phyloP scores from a whole-genome alignment of 2,113 vertebrate species.

The Rhinoderma darwinii region DNA sequence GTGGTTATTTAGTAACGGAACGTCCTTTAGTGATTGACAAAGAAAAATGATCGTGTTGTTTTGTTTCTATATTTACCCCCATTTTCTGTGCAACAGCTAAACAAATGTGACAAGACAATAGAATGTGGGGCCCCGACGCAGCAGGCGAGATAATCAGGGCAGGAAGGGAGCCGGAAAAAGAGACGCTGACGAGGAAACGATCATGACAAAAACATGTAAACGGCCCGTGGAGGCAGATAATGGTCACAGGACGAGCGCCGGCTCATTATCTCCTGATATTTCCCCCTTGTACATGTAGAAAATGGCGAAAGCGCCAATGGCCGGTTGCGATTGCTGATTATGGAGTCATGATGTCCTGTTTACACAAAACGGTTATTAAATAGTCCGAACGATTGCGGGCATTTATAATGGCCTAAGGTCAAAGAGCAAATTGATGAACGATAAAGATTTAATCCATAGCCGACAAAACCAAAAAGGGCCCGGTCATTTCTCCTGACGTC shows the following conservation, averaged over 20 bases:
- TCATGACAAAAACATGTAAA: not conserved
- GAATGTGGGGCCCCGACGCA: no score
- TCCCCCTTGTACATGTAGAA: not conserved
- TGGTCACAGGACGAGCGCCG: not conserved
- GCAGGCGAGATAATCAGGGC: constrained; percentile 3
- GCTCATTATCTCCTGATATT: not conserved
- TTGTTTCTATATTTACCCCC: constrained; percentile 18
- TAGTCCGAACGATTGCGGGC: no score
- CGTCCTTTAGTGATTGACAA: not conserved
- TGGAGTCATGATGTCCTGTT: no score
- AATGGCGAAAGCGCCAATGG: no score
- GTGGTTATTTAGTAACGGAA: not conserved
- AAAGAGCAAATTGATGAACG: no score
- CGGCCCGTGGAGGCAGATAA: not conserved
- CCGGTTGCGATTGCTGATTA: no score
- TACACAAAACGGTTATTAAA: no score
- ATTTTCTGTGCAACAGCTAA: constrained; percentile 18
- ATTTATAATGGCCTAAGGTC: no score
- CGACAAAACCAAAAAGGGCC: no score
- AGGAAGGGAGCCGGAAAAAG: constrained; percentile 6
- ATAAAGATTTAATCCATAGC: no score
- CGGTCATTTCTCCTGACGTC: no score
- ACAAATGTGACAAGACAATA: constrained; percentile 18
- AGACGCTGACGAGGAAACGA: not conserved
- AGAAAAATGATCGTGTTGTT: not conserved